Evolutionary conservation across 1,140 invertebrate species (phyloP).

Genomic region (Zaprionus taronus): DNA sequence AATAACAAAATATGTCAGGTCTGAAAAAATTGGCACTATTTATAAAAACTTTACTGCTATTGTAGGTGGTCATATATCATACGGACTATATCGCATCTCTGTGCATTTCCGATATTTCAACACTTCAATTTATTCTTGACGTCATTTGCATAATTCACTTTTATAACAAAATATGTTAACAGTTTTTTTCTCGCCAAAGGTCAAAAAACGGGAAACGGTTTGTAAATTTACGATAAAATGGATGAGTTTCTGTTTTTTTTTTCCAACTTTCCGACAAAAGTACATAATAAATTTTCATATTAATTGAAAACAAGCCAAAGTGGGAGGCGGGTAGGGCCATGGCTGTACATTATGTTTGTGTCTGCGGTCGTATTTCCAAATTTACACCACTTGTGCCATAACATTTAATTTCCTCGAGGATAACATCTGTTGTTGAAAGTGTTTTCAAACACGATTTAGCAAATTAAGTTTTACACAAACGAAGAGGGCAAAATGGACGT

Average conservation of each 20-base stretch:
- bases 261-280: slow-evolving; percentile 39
- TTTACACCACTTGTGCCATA: slow-evolving; percentile 34
- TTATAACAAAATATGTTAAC: slow-evolving; percentile 13
- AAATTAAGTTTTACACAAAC: slow-evolving; percentile 62
- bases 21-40: background rate
- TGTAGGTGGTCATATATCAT: background rate
- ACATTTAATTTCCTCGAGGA: slow-evolving; percentile 70
- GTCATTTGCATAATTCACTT: slow-evolving; percentile 32
- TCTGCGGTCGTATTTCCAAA: background rate
- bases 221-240: slow-evolving; percentile 34
- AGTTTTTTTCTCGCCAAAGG: slow-evolving; percentile 7
- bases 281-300: slow-evolving; percentile 58
- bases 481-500: background rate
- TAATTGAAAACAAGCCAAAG: slow-evolving; percentile 55
- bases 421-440: slow-evolving; percentile 74
- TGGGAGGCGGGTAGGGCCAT: background rate
- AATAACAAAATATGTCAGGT: background rate
- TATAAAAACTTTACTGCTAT: background rate
- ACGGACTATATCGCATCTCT: background rate
- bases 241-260: slow-evolving; percentile 16
- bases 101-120: slow-evolving; percentile 3
- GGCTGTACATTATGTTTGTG: background rate
- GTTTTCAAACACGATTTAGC: slow-evolving; percentile 65
- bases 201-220: slow-evolving; percentile 17
- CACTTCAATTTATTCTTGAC: slow-evolving; percentile 7